Evolutionary conservation across 2,113 vertebrate species (phyloP), one percentile per base, ranked within the genome.

Genomic region (Eclectus roratus): DNA sequence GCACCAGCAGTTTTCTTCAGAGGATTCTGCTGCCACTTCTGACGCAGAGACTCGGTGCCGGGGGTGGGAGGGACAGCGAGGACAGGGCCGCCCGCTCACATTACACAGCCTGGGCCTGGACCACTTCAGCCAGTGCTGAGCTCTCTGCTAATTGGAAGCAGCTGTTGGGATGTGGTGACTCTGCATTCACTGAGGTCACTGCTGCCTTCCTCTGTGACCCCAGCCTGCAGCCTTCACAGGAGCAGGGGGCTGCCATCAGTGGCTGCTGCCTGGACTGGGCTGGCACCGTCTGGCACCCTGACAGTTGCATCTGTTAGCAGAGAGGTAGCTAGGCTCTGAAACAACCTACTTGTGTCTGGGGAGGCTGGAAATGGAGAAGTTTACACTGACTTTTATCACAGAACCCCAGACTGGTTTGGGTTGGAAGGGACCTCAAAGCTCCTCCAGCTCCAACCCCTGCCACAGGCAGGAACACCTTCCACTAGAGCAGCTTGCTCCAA

Each of bases 71-170:
- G 94, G 81, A 43, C 37, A 16, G 41, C 29, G n/a, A 3, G 68
- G 74, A 55, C 2, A 2, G 81, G 92, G 77, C 82, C 91, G 50
- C 12, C 78, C 61, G 93, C 97, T 96, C 93, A 47, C 83, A 2
- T 94, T 97, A 76, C 96, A 35, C 56, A 58, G 56, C 56, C 56
- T 58, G 33, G 56, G 56, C 89, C 37, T 61, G 78, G 92, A 65
- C 78, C 80, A 55, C 47, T 31, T 49, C 13, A n/a, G n/a, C 70
- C 78, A 80, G 44, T 20, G 4, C 79, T n/a, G 68, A 91, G 93
- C 85, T 76, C 79, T 83, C 89, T 44, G 82, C 88, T 96, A 97
- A 97, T 96, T 96, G 92, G 93, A 97, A 97, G 93, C 97, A 97
- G 96, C 96, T 97, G 97, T 73, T 94, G 49, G 12, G 85, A 89